These are phyloP conservation scores for Leptinotarsa lineolata DNA, from an alignment of 1,140 invertebrate genomes.

Conservation along the genomic window DNA sequence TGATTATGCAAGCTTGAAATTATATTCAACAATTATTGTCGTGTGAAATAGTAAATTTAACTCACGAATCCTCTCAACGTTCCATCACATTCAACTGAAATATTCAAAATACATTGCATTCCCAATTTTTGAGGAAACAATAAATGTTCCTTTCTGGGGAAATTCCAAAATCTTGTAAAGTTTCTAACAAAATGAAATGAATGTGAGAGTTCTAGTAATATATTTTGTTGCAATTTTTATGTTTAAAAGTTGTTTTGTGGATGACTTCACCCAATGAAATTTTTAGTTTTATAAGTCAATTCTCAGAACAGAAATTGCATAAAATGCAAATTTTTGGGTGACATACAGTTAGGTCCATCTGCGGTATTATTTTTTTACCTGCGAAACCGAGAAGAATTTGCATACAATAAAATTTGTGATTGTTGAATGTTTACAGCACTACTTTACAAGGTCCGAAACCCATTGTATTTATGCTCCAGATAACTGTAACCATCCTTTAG, in stretches of 20 bases:
- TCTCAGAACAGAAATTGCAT: slow-evolving; percentile 18
- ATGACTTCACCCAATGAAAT: background rate
- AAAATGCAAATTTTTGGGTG: slow-evolving; percentile 15
- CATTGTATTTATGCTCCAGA: slow-evolving; percentile 14
- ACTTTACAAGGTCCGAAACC: slow-evolving; percentile 13
- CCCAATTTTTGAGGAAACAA: too few relatives aligned
- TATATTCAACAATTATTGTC: too few relatives aligned
- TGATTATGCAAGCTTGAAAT: too few relatives aligned
- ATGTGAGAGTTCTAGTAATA: too few relatives aligned
- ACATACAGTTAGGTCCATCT: slow-evolving; percentile 15
- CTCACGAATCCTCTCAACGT: too few relatives aligned
- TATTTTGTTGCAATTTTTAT: too few relatives aligned
- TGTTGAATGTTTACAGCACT: slow-evolving; percentile 3
- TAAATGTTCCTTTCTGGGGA: too few relatives aligned
- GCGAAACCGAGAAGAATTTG: slow-evolving; percentile 8
- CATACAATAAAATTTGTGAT: slow-evolving; percentile 18
- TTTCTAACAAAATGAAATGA: too few relatives aligned
- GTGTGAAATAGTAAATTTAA: too few relatives aligned
- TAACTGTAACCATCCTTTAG: slow-evolving; percentile 21
- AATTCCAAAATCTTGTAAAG: too few relatives aligned
- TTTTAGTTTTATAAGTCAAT: background rate
- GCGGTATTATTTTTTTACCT: slow-evolving; percentile 19
- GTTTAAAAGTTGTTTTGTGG: background rate
- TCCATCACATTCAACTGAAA: too few relatives aligned
- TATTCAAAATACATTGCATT: too few relatives aligned